Evolutionary conservation across 2,797 vertebrate species (phyloP).

Genomic region (Acanthiza pusilla): DNA sequence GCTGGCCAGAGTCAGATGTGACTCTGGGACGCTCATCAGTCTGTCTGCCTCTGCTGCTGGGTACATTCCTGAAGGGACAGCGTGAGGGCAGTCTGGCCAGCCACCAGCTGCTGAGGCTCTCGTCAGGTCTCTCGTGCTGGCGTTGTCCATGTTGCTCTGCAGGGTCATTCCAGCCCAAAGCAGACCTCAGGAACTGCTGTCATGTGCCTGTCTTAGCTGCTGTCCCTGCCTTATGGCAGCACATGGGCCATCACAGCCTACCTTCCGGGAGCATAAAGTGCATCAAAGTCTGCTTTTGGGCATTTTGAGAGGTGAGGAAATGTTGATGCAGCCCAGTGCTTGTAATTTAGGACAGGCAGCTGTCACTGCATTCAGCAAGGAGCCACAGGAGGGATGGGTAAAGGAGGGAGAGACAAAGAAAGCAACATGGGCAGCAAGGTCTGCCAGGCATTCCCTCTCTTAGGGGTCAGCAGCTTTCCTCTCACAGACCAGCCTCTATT

Average conservation of each 20-base stretch:
- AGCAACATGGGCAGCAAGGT: neutral
- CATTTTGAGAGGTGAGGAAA: neutral
- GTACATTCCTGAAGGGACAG: neutral
- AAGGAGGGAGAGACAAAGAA: neutral
- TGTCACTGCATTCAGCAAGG: neutral
- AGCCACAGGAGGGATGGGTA: neutral
- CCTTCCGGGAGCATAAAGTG: neutral
- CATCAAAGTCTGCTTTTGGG: neutral
- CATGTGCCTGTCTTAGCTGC: neutral
- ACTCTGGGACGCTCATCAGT: neutral
- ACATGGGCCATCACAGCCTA: neutral
- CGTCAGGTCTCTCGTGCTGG: rapidly evolving
- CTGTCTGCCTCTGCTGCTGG: neutral
- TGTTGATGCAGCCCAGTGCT: neutral
- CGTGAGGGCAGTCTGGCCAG: neutral
- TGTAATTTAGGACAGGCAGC: neutral
- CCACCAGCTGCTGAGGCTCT: neutral
- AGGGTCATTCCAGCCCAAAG: neutral
- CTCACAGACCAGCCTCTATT: neutral
- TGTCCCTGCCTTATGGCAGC: neutral
- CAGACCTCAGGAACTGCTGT: neutral
- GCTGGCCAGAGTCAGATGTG: neutral
- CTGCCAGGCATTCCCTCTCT: neutral
- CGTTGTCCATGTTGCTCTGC: neutral
- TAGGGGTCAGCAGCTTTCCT: neutral